Evolutionary conservation across 2,113 vertebrate species (phyloP), one percentile per base, ranked within the genome.

Genomic region (Limanda limanda): DNA sequence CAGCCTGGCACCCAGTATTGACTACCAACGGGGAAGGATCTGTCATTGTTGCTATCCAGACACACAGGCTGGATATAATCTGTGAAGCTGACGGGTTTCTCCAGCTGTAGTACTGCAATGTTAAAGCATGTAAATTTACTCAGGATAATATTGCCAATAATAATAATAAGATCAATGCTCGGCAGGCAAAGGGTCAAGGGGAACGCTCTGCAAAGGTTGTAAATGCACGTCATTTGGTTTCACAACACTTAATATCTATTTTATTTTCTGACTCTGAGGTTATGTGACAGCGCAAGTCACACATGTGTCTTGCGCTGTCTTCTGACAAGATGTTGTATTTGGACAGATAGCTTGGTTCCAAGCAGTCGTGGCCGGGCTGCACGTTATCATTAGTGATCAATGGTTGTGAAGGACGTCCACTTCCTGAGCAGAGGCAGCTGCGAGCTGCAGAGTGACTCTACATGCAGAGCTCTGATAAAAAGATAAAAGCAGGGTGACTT

Each of bases 1-100:
- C 94, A 96, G 51, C 94, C 91, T 1, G 94, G 94, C 42, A 95
- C 92, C 3, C 91, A 94, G 58, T 94, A 95, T 0, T 37, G 83
- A 68, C 87, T 90, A 57, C 94, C 94, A 1, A 54, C 78, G 5
- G 92, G 91, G 64, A 96, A 95, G 52, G 61, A 65, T 71, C 86
- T 90, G 0, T 78, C 64, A 42, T 84, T 83, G 5, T 62, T 84
- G 0, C 90, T 37, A 56, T 90, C 94, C 54, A 95, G 77, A 81
- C 95, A 96, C 76, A 94, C 84, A 47, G 95, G 94, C 61, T 86
- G 89, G 62, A 95, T 83, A 5, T 74, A 67, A 70, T 92, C 86
- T 6, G 47, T 83, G 72, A 76, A 93, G 21, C 1, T 42, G 45
- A 94, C 68, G 0, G 86, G 24, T 5, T 2, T 18, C 1, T 0